Base-by-base conservation (phyloP, 2,888 invertebrate species). In the Homarus gammarus region DNA sequence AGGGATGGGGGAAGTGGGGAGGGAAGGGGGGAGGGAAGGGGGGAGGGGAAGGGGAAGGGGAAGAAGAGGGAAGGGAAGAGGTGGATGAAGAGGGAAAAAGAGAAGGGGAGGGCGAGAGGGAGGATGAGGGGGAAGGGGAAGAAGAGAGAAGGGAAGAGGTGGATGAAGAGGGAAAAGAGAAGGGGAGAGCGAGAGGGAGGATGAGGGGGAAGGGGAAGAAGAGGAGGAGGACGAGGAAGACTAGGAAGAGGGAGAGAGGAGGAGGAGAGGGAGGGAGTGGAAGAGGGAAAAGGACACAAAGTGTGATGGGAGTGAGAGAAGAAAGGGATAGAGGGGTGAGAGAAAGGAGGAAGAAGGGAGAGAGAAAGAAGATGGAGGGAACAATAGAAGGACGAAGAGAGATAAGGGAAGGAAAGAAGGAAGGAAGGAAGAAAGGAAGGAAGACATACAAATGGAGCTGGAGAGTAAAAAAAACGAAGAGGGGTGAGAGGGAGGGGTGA, bases 1-100 rank as follows among this genome's bases (percentile, higher is more conserved):
- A 81, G 33, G 81, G 81, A 81, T 81, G 81, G 81, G n/a, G 81
- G 64, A 38, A 38, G 40, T n/a, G 27, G 81, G 61, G 61, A n/a
- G n/a, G 79, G 27, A n/a, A 6, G 15, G 12, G 64, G 38, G 61
- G 15, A 61, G 33, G 51, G 49, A 6, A 22, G 5, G 2, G 1
- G 36, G 33, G 36, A 33, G 1, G 36, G 22, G 56, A 8, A 6
- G 18, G 36, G 10, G 33, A 10, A 38, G 22, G 36, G n/a, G 2
- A 38, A 12, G 0, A 5, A n/a, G 61, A 18, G 64, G 18, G 10
- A n/a, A 10, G 27, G 38, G n/a, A n/a, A n/a, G 56, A n/a, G 64
- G n/a, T 22, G 8, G 6, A 3, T n/a, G 38, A 3, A 15, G 36
- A 36, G 36, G 33, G 15, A 8, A 61, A 12, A 8, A 22, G 36